Percentiles rank a stretch among this genome's conserved stretches.
Evolutionary conservation across 2,797 vertebrate species (phyloP).

Genomic region (Propithecus deckenii): DNA sequence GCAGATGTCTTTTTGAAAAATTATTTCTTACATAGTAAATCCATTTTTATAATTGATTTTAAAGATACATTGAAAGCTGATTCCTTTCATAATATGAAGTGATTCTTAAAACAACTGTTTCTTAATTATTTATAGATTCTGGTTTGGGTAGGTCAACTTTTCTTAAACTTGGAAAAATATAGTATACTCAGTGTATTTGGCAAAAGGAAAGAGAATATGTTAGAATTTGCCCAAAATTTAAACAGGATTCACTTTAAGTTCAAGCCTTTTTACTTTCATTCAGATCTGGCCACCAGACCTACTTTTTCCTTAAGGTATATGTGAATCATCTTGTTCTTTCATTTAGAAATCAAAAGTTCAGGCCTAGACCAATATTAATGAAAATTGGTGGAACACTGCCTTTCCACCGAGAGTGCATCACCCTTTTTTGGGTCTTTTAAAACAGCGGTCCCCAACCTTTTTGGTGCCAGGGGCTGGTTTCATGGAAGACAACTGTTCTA

Average conservation of each 20-base stretch:
- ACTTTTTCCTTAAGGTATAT: constrained; percentile 53
- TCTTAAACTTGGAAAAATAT: neutral
- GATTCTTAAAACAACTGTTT: constrained; percentile 21
- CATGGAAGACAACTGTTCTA: no score
- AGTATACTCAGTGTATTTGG: neutral
- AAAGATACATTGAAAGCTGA: constrained; percentile 8
- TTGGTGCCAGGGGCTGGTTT: no score
- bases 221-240: constrained; percentile 32
- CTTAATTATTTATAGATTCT: constrained; percentile 33
- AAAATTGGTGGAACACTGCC: constrained; percentile 10
- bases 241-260: constrained; percentile 1
- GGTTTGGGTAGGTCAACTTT: neutral
- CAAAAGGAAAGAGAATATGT: neutral
- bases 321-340: constrained; percentile 70
- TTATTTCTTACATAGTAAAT: constrained; percentile 24
- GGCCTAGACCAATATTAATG: constrained; percentile 42
- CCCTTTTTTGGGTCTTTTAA: constrained; percentile 32
- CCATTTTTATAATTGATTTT: neutral
- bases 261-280: constrained; percentile 36
- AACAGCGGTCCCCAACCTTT: neutral
- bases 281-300: constrained; percentile 28
- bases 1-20: constrained; percentile 36
- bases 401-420: constrained; percentile 47
- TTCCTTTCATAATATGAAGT: constrained; percentile 1
- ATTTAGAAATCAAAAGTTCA: constrained; percentile 62